A percentile compares a stretch with the other conserved stretches of the same genome.
These are phyloP conservation scores for Anoplolepis gracilipes DNA, from an alignment of 1,140 invertebrate species.

Conservation along the genomic window DNA sequence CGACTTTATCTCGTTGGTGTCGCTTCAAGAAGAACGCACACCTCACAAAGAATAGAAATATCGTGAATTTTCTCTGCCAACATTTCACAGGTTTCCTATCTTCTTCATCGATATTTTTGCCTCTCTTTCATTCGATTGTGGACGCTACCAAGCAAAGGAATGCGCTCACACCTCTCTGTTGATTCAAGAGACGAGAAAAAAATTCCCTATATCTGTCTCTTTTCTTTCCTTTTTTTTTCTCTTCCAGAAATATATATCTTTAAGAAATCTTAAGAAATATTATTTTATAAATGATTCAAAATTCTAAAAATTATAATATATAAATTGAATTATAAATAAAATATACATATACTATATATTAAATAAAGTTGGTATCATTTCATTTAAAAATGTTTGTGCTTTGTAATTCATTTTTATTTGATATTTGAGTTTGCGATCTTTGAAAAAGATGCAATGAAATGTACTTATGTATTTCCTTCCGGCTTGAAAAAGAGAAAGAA, in stretches of 20 bases:
- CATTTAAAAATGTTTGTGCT: background rate
- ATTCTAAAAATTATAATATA: background rate
- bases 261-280: background rate
- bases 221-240: too few relatives aligned
- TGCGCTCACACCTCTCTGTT: background rate
- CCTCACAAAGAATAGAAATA: conserved; percentile 48
- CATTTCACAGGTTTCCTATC: conserved; percentile 12
- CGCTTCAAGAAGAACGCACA: conserved; percentile 11
- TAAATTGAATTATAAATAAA: background rate
- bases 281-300: background rate
- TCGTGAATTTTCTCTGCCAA: conserved; percentile 29
- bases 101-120: conserved; percentile 32
- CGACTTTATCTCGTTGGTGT: conserved; percentile 44
- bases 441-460: background rate
- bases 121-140: conserved; percentile 34
- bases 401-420: background rate
- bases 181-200: background rate
- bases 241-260: too few relatives aligned
- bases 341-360: background rate
- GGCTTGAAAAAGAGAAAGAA: background rate
- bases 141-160: background rate
- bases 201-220: background rate
- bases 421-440: background rate
- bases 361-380: background rate
- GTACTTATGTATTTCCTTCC: background rate